Evolutionary conservation across 2,113 vertebrate species (phyloP), one percentile per base, ranked within the genome.

Genomic region (Grammomys surdaster): DNA sequence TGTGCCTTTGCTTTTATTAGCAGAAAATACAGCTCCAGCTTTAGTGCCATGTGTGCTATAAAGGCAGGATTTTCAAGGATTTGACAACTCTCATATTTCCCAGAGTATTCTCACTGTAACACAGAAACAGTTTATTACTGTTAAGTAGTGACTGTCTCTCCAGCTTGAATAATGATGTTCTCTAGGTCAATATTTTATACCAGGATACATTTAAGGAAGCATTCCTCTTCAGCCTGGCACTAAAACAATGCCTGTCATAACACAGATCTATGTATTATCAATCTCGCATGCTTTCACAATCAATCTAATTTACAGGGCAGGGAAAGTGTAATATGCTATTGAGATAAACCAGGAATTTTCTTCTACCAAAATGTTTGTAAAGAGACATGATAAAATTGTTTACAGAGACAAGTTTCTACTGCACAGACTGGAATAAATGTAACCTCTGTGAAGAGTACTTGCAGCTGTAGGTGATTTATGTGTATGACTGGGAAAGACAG

Each of bases 161-260:
- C 96, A 98, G 97, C 97, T 98, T 99, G 99, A 99, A 99, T 99
- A 99, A 99, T 99, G 99, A 99, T 99, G 98, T 99, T 98, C 98
- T 98, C 98, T 97, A 99, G 98, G 99, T 99, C 99, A 99, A 99
- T 99, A 99, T 99, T 99, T 99, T 99, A 99, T 99, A 99, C 98
- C 99, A 98, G 98, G 98, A 99, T 99, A 98, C 98, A 99, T 99
- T 99, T 99, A 99, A 98, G 98, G 98, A 99, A 98, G 98, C 98
- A 98, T 98, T 98, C 97, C 98, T 99, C 98, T 98, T 98, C 98
- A 98, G 98, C 98, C 98, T 98, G 98, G 97, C 98, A 98, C 98
- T 98, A 98, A 99, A 99, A 99, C 99, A 99, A 99, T 99, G 98
- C 98, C 98, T 99, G 99, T 99, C 99, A 99, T 99, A 99, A 99